These are phyloP conservation scores for Myiothlypis coronata DNA, from an alignment of 2,797 vertebrate species.

Conservation along the genomic window DNA sequence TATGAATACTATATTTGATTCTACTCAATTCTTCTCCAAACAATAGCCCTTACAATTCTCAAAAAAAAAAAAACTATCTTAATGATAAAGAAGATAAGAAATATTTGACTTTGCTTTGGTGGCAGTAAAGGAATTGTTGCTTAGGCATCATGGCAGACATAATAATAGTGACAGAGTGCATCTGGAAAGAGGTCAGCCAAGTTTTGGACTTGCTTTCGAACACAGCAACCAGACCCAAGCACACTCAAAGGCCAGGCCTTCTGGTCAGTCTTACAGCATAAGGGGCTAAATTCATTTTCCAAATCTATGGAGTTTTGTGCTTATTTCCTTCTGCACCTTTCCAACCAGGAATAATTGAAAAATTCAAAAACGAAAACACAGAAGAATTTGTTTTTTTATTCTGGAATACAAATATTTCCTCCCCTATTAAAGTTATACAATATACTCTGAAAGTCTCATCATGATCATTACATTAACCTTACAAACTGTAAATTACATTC, in stretches of 20 bases:
- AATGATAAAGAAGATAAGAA: not conserved
- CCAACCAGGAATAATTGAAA: not conserved
- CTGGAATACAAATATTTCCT: not conserved
- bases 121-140: not conserved
- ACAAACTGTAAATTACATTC: not conserved
- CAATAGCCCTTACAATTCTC: not conserved
- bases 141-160: not conserved
- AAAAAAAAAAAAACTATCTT: rapidly evolving
- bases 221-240: rapidly evolving
- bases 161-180: not conserved
- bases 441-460: not conserved
- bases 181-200: not conserved
- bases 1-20: not conserved
- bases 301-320: not conserved
- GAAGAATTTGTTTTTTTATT: not conserved
- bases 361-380: rapidly evolving
- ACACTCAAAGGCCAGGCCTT: not conserved
- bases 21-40: not conserved
- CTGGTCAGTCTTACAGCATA: not conserved
- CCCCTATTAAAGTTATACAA: not conserved
- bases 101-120: not conserved
- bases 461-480: not conserved
- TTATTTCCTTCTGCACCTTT: not conserved
- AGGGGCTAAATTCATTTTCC: not conserved
- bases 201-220: not conserved